Conservation (phyloP, 2,797 vertebrate genomes). For the Pteronotus mesoamericanus region DNA sequence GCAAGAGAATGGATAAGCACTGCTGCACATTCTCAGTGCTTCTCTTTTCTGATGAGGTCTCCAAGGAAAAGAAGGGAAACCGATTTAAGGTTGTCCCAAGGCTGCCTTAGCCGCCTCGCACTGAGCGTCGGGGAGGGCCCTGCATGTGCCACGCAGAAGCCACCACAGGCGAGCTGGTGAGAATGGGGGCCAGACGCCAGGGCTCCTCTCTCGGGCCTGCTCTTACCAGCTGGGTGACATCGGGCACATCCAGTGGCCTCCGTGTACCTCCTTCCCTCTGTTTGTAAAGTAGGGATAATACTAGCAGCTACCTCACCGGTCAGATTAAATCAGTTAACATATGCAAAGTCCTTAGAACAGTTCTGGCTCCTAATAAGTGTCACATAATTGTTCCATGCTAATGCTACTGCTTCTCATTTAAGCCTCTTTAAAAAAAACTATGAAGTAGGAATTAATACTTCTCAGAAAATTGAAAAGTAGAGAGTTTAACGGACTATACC, state of each 20-base stretch:
- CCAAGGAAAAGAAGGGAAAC: background rate
- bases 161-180: rapidly evolving
- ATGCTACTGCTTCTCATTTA: background rate
- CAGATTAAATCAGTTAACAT: background rate
- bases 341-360: background rate
- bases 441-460: background rate
- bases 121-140: rapidly evolving
- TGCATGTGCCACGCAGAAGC: background rate
- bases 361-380: background rate
- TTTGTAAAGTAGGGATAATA: background rate
- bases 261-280: background rate
- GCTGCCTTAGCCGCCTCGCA: too few species aligned
- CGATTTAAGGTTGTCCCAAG: background rate
- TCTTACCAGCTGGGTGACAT: background rate
- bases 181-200: background rate
- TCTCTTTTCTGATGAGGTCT: background rate
- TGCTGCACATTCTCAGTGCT: background rate
- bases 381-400: background rate
- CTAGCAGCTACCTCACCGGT: background rate
- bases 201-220: background rate
- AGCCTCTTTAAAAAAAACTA: background rate
- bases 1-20: background rate
- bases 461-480: background rate
- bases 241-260: background rate
- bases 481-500: background rate